phyloP scores from a whole-genome alignment of 1,140 invertebrate genomes.

The Chymomyza costata region DNA sequence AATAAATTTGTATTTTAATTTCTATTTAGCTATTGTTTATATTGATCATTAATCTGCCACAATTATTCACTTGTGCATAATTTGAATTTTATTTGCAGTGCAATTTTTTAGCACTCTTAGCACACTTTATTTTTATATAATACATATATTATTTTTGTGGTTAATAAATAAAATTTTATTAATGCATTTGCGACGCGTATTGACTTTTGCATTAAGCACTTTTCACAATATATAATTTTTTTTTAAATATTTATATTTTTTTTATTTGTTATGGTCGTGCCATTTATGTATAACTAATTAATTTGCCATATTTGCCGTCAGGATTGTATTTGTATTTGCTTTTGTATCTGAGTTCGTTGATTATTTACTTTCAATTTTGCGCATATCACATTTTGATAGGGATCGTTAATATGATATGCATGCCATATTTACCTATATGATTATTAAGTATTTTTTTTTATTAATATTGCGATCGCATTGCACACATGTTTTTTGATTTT shows the following conservation, averaged over 20 bases:
- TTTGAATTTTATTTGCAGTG: constrained; percentile 59
- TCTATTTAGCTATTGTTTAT: constrained; percentile 15
- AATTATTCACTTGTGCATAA: constrained; percentile 72
- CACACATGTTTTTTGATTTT: constrained; percentile 64
- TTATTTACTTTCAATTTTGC: constrained; percentile 68
- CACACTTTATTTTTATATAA: background rate
- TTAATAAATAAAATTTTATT: background rate
- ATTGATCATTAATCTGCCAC: constrained; percentile 55
- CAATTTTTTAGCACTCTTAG: background rate
- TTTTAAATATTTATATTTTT: constrained; percentile 10
- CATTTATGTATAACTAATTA: constrained; percentile 70
- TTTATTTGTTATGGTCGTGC: constrained; percentile 37
- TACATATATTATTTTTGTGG: background rate
- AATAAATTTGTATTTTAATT: constrained; percentile 14
- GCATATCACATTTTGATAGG: constrained; percentile 44
- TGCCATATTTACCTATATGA: constrained; percentile 34
- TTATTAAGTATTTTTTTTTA: constrained; percentile 52
- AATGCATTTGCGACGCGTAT: constrained; percentile 11
- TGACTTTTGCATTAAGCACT: constrained; percentile 32
- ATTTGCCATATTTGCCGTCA: constrained; percentile 60
- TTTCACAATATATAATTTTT: background rate
- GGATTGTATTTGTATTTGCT: constrained; percentile 31
- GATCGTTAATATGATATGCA: constrained; percentile 57
- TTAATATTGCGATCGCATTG: constrained; percentile 61
- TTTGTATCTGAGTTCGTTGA: constrained; percentile 23